These are phyloP conservation scores for Drosophila crucigera DNA, from an alignment of 2,888 invertebrate genomes.

Conservation along the genomic window DNA sequence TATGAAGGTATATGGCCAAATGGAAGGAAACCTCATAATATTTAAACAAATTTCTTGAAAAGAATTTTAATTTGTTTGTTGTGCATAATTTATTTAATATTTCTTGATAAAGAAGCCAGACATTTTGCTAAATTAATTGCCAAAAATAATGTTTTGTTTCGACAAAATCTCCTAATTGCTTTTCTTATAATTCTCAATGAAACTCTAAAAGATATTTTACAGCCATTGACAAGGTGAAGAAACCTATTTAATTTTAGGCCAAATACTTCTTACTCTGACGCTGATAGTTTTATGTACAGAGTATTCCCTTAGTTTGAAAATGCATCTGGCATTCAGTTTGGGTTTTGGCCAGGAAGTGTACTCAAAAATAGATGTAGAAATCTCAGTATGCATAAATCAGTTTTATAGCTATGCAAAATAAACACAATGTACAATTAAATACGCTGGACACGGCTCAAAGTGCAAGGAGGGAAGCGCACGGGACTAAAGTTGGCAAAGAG, in stretches of 20 bases:
- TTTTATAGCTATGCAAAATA: slow-evolving; percentile 34
- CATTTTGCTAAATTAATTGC: background rate
- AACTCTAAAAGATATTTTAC: background rate
- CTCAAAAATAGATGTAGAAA: slow-evolving; percentile 9
- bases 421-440: slow-evolving; percentile 53
- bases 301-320: background rate
- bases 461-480: background rate
- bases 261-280: background rate
- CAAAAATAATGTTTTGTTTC: background rate
- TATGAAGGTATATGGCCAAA: slow-evolving; percentile 16
- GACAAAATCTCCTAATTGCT: background rate
- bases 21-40: slow-evolving; percentile 8
- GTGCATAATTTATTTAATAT: slow-evolving; percentile 4
- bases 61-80: slow-evolving; percentile 8
- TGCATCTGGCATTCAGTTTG: background rate
- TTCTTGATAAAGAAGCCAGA: background rate
- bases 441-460: slow-evolving; percentile 24
- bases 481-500: slow-evolving; percentile 26
- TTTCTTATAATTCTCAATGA: background rate
- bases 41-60: slow-evolving; percentile 17
- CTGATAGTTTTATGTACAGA: background rate
- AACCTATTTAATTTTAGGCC: background rate
- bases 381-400: slow-evolving; percentile 35
- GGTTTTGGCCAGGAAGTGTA: slow-evolving; percentile 37
- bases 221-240: background rate